A percentile compares a stretch with the other conserved stretches of the same genome.
These are phyloP conservation scores for Discoglossus pictus DNA, from an alignment of 2,797 vertebrate species.

Conservation along the genomic window DNA sequence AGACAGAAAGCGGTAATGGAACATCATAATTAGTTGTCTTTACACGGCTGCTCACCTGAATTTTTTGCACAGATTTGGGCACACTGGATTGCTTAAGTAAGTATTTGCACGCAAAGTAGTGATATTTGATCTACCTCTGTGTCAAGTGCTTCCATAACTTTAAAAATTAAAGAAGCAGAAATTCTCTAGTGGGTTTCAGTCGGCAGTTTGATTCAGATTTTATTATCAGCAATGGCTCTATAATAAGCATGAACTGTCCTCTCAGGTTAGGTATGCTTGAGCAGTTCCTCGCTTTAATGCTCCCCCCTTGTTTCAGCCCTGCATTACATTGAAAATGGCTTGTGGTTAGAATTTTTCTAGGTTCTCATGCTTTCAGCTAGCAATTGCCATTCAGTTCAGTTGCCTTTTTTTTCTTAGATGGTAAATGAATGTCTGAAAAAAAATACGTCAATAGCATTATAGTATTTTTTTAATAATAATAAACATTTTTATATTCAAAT, in stretches of 20 bases:
- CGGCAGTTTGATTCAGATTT: constrained; percentile 86
- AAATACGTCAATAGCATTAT: no score
- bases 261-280: constrained; percentile 84
- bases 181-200: constrained; percentile 74
- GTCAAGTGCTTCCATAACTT: constrained; percentile 85
- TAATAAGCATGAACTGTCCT: constrained; percentile 92
- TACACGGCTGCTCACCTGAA: constrained; percentile 69
- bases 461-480: no score
- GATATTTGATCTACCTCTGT: constrained; percentile 85
- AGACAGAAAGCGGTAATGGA: constrained; percentile 62
- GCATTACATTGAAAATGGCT: constrained; percentile 40
- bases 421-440: no score
- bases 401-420: constrained; percentile 1
- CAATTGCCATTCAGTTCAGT: constrained; percentile 29
- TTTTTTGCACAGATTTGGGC: constrained; percentile 67
- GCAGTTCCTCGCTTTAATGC: constrained; percentile 56
- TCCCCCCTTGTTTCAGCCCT: constrained; percentile 50
- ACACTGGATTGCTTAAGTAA: constrained; percentile 75
- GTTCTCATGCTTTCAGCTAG: constrained; percentile 18
- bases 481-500: no score
- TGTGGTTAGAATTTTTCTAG: constrained; percentile 41
- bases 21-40: constrained; percentile 73
- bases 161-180: constrained; percentile 86
- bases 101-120: constrained; percentile 84
- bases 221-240: constrained; percentile 85